Base-by-base conservation (phyloP, 2,797 vertebrate genomes). In the Sebastiscus tertius region DNA sequence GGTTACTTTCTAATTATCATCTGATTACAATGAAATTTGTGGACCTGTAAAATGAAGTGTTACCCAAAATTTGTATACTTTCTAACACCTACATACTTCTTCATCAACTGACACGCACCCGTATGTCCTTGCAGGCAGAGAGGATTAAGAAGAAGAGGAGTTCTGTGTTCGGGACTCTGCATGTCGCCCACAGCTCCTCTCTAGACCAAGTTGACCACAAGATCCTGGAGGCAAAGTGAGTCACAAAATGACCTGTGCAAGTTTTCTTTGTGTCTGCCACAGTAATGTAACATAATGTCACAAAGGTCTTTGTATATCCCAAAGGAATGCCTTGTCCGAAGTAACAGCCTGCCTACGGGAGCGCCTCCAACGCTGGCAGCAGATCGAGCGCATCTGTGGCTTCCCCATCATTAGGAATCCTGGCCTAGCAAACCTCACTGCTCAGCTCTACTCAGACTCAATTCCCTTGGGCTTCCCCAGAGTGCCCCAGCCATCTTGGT, bases 171-270 rank as follows among this genome's bases (percentile, higher is more conserved):
- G 99, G 99, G 65, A 99, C 99, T 1, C 94, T 99, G 61, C 99
- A 99, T 39, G 96, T 99, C 10, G 99, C 98, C 77, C 98, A 99
- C 81, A 98, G 98, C 89, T 99, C 98, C 26, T 99, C 98, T 62
- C 88, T 99, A 42, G 98, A 99, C 89, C 97, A 99, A 92, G 98
- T 99, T 84, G 99, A 99, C 91, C 98, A 98, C 86, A 99, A 99
- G 94, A 99, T 99, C 85, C 94, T 99, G 89, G 97, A 97, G 94
- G 99, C 99, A 87, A 99, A 99, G 99, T 99, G 95, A 97, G 97
- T 84, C n/a, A 36, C n/a, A 76, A 14, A 69, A 34, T 31, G 1
- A 34, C 9, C 0, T 24, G 7, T 24, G 18, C 26, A 63, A 20
- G 2, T 18, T 72, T 70, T n/a, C 1, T 59, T 67, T 64, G 22